Percentiles rank a stretch among this genome's conserved stretches.
phyloP scores from a whole-genome alignment of 92 coral and sea anemone species.

The Siderastrea radians region DNA sequence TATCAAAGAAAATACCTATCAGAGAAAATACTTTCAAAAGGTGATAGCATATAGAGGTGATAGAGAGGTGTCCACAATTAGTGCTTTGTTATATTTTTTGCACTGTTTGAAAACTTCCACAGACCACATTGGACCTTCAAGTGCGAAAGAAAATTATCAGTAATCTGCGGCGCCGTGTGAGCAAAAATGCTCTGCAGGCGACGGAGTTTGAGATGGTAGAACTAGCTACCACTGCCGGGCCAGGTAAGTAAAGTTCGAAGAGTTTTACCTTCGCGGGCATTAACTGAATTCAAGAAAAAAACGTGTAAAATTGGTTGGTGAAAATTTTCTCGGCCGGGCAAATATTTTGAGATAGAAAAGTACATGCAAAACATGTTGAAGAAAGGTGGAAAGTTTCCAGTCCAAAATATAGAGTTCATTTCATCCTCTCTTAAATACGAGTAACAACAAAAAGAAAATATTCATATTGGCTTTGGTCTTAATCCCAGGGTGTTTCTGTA shows the following conservation, averaged over 20 bases:
- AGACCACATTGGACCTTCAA: constrained; percentile 33
- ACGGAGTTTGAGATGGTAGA: constrained; percentile 25
- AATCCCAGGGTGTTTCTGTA: too few relatives aligned
- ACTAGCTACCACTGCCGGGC: constrained; percentile 7
- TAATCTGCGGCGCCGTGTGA: not conserved
- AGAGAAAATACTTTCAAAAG: too few relatives aligned
- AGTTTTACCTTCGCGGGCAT: not conserved
- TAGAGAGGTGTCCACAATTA: too few relatives aligned
- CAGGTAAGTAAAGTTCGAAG: constrained; percentile 1
- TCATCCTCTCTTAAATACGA: too few relatives aligned
- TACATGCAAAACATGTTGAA: too few relatives aligned
- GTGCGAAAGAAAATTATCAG: constrained; percentile 3
- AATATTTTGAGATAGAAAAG: too few relatives aligned
- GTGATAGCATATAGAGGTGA: too few relatives aligned
- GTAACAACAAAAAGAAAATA: too few relatives aligned
- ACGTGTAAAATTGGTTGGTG: not conserved
- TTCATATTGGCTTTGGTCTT: too few relatives aligned
- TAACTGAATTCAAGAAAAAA: not conserved
- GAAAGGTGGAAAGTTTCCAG: too few relatives aligned
- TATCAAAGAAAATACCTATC: too few relatives aligned
- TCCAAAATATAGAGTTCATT: too few relatives aligned
- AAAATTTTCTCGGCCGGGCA: not conserved
- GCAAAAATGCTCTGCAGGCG: not conserved
- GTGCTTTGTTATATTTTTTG: not conserved
- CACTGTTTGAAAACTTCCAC: not conserved